These are phyloP conservation scores for Chlorocebus sabaeus DNA, from an alignment of 2,113 vertebrate species.

Conservation along the genomic window DNA sequence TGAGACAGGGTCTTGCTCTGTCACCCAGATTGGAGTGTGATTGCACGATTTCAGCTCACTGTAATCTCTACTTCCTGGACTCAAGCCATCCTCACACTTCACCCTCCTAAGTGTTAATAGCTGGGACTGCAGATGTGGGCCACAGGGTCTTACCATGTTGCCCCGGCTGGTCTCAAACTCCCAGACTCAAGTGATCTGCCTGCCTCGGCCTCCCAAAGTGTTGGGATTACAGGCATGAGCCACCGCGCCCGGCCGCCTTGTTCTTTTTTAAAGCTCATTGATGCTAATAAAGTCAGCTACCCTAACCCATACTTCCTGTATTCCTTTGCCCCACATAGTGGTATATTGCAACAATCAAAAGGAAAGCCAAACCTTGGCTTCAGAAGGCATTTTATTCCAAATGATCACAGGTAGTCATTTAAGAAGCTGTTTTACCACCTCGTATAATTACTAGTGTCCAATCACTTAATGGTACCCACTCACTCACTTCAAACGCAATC, in stretches of 20 bases:
- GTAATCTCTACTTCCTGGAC: too few species aligned
- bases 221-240: too few species aligned
- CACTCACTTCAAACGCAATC: not conserved
- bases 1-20: too few species aligned
- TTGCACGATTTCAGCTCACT: too few species aligned
- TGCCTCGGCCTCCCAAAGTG: too few species aligned
- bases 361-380: not conserved
- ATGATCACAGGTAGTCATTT: not conserved
- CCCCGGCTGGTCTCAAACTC: too few species aligned
- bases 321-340: not conserved
- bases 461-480: not conserved
- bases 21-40: too few species aligned
- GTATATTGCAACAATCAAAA: not conserved
- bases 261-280: not conserved
- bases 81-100: too few species aligned
- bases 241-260: not conserved
- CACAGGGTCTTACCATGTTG: too few species aligned
- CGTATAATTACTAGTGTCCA: not conserved
- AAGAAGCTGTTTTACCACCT: not conserved
- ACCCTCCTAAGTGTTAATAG: too few species aligned
- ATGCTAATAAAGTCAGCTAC: not conserved
- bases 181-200: too few species aligned
- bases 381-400: not conserved
- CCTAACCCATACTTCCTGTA: not conserved
- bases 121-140: too few species aligned